Conservation (phyloP, 1,140 invertebrate genomes). For the Drosophila tsacasi region DNA sequence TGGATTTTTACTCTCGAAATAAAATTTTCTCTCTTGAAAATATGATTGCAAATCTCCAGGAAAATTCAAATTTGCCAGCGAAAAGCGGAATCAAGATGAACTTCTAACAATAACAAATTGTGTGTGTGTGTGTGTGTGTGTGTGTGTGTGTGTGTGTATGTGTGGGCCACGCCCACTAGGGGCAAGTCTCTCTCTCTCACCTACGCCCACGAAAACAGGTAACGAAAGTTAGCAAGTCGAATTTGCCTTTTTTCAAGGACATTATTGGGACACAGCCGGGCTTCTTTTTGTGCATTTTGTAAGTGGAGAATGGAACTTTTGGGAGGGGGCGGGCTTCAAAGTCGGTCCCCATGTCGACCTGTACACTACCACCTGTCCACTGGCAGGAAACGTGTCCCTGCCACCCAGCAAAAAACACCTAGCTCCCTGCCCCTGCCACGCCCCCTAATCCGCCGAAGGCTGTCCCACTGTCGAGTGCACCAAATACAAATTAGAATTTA, state of each 20-base stretch:
- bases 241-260: conserved; percentile 70
- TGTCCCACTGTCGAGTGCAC: conserved; percentile 71
- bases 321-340: not conserved
- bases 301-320: not conserved
- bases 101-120: conserved; percentile 31
- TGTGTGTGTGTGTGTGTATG: not conserved
- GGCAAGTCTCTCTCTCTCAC: conserved; percentile 15
- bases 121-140: not conserved
- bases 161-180: conserved; percentile 10
- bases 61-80: conserved; percentile 29
- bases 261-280: conserved; percentile 64
- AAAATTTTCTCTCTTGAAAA: conserved; percentile 12
- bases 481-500: conserved; percentile 84
- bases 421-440: conserved; percentile 35
- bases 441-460: conserved; percentile 22
- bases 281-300: conserved; percentile 28
- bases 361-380: conserved; percentile 47
- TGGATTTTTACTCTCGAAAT: not conserved
- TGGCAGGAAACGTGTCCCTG: conserved; percentile 68
- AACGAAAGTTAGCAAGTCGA: conserved; percentile 33
- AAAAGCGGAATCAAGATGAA: conserved; percentile 21
- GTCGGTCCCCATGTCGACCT: conserved; percentile 41
- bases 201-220: conserved; percentile 29
- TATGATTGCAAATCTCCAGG: conserved; percentile 15
- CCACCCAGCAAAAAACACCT: conserved; percentile 18